phyloP scores from a whole-genome alignment of 2,797 vertebrate species.

The Hydrophis major region DNA sequence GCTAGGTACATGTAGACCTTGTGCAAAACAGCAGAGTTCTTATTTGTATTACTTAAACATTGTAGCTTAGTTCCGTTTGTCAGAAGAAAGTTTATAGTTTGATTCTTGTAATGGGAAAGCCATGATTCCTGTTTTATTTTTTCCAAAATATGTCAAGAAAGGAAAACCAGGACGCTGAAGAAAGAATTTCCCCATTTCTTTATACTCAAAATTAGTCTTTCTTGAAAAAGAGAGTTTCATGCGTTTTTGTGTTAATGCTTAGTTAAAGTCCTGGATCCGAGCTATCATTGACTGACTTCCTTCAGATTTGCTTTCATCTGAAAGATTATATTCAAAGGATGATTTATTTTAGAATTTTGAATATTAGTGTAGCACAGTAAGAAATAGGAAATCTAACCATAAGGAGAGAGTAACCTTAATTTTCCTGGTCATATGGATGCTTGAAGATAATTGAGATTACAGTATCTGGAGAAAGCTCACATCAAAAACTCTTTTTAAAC shows the following conservation, averaged over 20 bases:
- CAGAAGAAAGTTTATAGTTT: not conserved
- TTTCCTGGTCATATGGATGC: not conserved
- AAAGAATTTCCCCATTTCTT: not conserved
- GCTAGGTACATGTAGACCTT: not conserved
- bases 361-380: not conserved
- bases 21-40: not conserved
- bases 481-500: not conserved
- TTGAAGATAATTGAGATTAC: not conserved
- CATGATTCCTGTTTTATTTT: not conserved
- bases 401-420: not conserved
- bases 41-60: not conserved
- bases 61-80: not conserved
- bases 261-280: not conserved
- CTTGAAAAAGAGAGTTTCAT: not conserved
- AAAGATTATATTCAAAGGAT: not conserved
- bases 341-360: not conserved
- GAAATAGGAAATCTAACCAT: not conserved
- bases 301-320: not conserved
- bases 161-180: not conserved
- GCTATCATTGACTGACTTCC: not conserved
- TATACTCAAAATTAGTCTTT: not conserved
- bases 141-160: not conserved
- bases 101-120: not conserved
- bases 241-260: not conserved
- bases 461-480: not conserved